Conservation (phyloP, 1,140 invertebrate genomes). For the Apis florea region DNA sequence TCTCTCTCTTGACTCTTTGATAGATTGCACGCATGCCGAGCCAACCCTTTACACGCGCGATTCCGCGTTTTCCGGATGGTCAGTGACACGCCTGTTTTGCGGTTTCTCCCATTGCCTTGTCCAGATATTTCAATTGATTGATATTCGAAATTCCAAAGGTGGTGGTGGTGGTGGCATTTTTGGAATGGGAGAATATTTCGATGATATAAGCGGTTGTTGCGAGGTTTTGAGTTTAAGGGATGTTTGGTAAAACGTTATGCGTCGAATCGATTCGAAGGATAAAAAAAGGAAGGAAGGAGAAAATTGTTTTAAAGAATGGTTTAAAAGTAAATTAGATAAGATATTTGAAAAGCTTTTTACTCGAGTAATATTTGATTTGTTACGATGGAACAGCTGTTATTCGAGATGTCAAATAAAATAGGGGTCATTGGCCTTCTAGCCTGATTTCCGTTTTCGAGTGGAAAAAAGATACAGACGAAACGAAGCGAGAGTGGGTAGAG, state of each 20-base stretch:
- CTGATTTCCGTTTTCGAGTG: neutral
- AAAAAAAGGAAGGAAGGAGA: too few relatives aligned
- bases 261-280: too few relatives aligned
- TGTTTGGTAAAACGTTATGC: too few relatives aligned
- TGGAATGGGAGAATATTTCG: too few relatives aligned
- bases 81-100: neutral
- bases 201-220: too few relatives aligned
- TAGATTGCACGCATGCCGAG: slow-evolving; percentile 35
- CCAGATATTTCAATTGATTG: neutral
- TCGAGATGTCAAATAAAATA: neutral
- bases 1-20: slow-evolving; percentile 45
- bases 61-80: slow-evolving; percentile 14
- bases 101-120: neutral
- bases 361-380: neutral
- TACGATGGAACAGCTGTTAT: neutral
- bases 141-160: neutral
- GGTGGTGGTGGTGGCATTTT: neutral
- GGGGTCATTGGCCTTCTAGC: neutral
- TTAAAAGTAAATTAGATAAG: neutral
- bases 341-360: neutral
- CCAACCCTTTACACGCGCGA: slow-evolving; percentile 13
- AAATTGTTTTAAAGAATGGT: too few relatives aligned
- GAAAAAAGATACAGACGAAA: neutral
- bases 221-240: too few relatives aligned
- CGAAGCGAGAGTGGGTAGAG: too few relatives aligned